Base-by-base conservation (phyloP, 2,113 vertebrate species). In the Himantopus leucocephalus region DNA sequence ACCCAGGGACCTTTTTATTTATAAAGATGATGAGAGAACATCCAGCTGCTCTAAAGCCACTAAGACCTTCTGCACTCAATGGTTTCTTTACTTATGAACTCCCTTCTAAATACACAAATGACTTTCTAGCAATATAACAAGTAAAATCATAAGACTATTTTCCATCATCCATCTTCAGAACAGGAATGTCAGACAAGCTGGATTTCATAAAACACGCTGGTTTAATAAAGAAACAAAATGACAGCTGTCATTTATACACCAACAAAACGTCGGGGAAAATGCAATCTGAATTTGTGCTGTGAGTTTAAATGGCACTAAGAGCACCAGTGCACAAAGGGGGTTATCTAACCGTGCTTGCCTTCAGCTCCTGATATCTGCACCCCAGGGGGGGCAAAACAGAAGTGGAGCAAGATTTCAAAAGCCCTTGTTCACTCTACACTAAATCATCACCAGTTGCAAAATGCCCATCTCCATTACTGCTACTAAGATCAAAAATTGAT, bases 261-360 rank as follows among this genome's bases (percentile, higher is more conserved):
- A 53, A 63, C 23, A 56, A 26, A 88, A 55, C 0, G 2, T 0
- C 71, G 45, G 10, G 53, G 67, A 55, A 58, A 84, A 34, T 0
- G 2, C n/a, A 15, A 52, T 10, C 27, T 50, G 29, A 30, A 6
- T 10, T 68, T 71, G 4, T 18, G 14, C 58, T 20, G 50, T 0
- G 75, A 15, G 24, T 64, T 82, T 19, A 53, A 83, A 41, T 0
- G 3, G 22, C 80, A 75, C 64, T 17, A 15, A 6, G 12, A 58
- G 79, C 83, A 64, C 12, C 30, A 8, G 26, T 1, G 26, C 43
- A 23, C 34, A 26, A 16, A 39, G 4, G 4, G 14, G 8, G 32
- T 21, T 71, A 19, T 0, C 1, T 9, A 79, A 8, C 6, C 4
- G 0, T 3, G 30, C 16, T 22, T 56, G 62, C 62, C 48, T 56